These are phyloP conservation scores for Harpegnathos saltator DNA, from an alignment of 1,140 invertebrate species.

Conservation along the genomic window DNA sequence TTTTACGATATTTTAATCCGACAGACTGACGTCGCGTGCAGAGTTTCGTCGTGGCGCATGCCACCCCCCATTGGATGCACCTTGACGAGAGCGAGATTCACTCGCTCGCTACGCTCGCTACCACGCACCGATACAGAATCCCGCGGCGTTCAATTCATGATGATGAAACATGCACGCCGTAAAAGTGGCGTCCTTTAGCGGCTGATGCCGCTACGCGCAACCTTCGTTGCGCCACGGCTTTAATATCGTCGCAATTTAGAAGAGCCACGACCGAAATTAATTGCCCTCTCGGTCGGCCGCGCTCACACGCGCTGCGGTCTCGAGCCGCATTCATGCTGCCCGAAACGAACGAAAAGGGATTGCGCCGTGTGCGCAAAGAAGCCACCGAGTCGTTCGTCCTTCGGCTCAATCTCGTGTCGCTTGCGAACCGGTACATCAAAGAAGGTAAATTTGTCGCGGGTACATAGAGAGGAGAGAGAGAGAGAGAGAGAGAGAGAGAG, in stretches of 20 bases:
- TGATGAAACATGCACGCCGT: slow-evolving; percentile 72
- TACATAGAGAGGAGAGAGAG: background rate
- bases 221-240: slow-evolving; percentile 20
- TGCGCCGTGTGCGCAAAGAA: background rate
- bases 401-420: background rate
- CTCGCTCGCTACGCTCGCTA: slow-evolving; percentile 2
- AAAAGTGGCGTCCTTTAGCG: slow-evolving; percentile 66
- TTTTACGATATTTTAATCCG: slow-evolving; percentile 78
- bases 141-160: slow-evolving; percentile 67
- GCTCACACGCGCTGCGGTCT: background rate
- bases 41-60: slow-evolving; percentile 11
- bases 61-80: background rate
- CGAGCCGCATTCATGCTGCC: background rate
- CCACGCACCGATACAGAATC: slow-evolving; percentile 12
- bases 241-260: slow-evolving; percentile 53
- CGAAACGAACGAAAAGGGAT: background rate
- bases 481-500: no score
- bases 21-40: slow-evolving; percentile 44
- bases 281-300: slow-evolving; percentile 20
- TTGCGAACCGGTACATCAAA: background rate
- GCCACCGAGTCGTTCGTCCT: background rate
- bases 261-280: slow-evolving; percentile 45
- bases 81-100: background rate
- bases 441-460: background rate
- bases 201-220: background rate